Conservation (phyloP, 1,140 invertebrate species). For the Calosoma granatense region DNA sequence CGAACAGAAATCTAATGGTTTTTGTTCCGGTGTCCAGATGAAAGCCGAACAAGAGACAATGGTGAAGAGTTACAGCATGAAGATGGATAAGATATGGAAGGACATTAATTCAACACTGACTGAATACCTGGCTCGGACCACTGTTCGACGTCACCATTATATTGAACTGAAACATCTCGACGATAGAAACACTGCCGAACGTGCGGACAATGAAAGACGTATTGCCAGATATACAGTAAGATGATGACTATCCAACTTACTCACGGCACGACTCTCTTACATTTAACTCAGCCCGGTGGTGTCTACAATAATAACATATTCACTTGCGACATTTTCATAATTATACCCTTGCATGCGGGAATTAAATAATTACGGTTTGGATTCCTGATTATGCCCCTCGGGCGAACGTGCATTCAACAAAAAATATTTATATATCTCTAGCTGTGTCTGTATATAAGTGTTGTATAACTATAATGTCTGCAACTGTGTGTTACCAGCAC, state of each 20-base stretch:
- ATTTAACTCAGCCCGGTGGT: no score
- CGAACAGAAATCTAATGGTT: no score
- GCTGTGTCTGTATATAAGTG: no score
- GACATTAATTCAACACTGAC: not conserved
- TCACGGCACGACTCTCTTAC: no score
- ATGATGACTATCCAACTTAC: no score
- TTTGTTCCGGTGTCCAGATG: not conserved
- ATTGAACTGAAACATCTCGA: conserved; percentile 3
- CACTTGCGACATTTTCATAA: conserved; percentile 1
- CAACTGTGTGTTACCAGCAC: no score
- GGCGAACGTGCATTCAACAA: not conserved
- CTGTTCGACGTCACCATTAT: not conserved
- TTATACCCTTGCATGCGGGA: not conserved
- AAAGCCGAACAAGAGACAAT: conserved; percentile 1
- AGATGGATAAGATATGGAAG: not conserved
- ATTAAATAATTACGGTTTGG: not conserved
- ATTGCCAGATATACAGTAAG: conserved; percentile 3
- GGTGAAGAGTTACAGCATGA: not conserved
- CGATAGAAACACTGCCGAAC: not conserved
- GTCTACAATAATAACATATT: no score
- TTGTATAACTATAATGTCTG: no score
- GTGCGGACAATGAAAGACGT: conserved; percentile 1
- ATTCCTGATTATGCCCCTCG: not conserved
- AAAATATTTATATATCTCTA: no score
- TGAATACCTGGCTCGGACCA: conserved; percentile 3